These are phyloP conservation scores for Cylas formicarius DNA, from an alignment of 1,140 invertebrate species.

Conservation along the genomic window DNA sequence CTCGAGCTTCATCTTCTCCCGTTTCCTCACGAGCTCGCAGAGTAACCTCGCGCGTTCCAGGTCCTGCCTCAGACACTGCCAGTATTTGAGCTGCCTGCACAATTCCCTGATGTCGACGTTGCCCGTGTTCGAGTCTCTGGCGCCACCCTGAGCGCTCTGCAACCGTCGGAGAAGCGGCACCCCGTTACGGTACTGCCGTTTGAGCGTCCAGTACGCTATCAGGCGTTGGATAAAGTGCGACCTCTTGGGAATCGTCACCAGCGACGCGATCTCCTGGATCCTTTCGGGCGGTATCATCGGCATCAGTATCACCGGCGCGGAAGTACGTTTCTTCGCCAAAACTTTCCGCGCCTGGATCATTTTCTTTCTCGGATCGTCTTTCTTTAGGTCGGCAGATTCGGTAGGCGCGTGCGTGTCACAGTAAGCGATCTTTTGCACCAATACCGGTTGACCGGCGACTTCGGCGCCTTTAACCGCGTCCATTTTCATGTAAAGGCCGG, in stretches of 20 bases:
- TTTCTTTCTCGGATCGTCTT: constrained; percentile 54
- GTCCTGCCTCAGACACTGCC: constrained; percentile 91
- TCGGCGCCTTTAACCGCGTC: constrained; percentile 69
- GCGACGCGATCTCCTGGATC: constrained; percentile 74
- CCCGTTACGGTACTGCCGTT: constrained; percentile 91
- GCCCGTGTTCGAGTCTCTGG: constrained; percentile 32
- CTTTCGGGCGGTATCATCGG: constrained; percentile 88
- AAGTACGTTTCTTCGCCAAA: constrained; percentile 76
- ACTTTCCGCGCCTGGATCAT: constrained; percentile 69
- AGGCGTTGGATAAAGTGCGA: constrained; percentile 82
- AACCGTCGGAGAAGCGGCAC: constrained; percentile 85
- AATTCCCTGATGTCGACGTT: constrained; percentile 61
- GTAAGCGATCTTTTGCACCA: constrained; percentile 92
- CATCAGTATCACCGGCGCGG: constrained; percentile 85
- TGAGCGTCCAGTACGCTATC: constrained; percentile 91
- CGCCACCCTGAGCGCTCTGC: constrained; percentile 55
- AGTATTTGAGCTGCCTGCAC: constrained; percentile 85
- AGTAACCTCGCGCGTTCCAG: constrained; percentile 86
- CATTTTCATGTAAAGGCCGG: constrained; percentile 93
- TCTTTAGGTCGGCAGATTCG: constrained; percentile 30
- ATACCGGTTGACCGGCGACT: constrained; percentile 52
- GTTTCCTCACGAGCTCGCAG: constrained; percentile 89
- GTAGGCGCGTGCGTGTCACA: constrained; percentile 87
- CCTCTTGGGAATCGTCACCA: constrained; percentile 64
- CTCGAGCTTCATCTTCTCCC: constrained; percentile 91